Base-by-base conservation (phyloP, 2,888 invertebrate genomes). In the Criorhina ranunculi region DNA sequence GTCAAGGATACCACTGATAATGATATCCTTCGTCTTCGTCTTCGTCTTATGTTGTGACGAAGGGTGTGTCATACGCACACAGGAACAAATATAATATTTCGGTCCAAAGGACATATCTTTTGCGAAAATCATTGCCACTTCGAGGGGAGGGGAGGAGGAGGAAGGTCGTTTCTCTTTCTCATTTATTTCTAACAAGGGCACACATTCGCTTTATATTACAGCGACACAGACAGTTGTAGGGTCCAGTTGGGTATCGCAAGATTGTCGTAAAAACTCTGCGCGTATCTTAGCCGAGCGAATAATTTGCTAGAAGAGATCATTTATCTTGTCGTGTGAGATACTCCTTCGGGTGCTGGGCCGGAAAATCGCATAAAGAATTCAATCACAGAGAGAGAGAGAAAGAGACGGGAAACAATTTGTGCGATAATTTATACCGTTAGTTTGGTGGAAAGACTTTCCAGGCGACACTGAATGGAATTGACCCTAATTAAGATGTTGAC, bases 291-390 rank as follows among this genome's bases (percentile, higher is more conserved):
- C 44, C 53, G 12, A 46, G 19, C 44, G 57, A 51, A 73, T 73
- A 42, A 62, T 55, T 62, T 69, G 67, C 46, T 44, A 51, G 6
- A n/a, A n/a, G 66, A 70, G 72, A 73, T 83, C 79, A 79, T 83
- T 83, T 83, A 79, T 83, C 83, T 83, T 64, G 35, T 73, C 44
- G 55, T 73, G 57, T 46, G 49, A n/a, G n/a, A 66, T 72, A 77
- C 35, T 83, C 79, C 79, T 83, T 79, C 55, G 67, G 83, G 69
- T 79, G 57, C 60, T 73, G 19, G 29, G 37, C 11, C 29, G 24
- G 69, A 60, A 70, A 66, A 57, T 70, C 40, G 8, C 11, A 37
- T 15, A 46, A 46, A 57, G 15, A 53, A 42, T 15, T 12, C 31
- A 3, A 37, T 1, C 12, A 11, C 15, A n/a, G 31, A 51, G 42